phyloP scores from a whole-genome alignment of 2,113 vertebrate species.

The Trogon melanurus region DNA sequence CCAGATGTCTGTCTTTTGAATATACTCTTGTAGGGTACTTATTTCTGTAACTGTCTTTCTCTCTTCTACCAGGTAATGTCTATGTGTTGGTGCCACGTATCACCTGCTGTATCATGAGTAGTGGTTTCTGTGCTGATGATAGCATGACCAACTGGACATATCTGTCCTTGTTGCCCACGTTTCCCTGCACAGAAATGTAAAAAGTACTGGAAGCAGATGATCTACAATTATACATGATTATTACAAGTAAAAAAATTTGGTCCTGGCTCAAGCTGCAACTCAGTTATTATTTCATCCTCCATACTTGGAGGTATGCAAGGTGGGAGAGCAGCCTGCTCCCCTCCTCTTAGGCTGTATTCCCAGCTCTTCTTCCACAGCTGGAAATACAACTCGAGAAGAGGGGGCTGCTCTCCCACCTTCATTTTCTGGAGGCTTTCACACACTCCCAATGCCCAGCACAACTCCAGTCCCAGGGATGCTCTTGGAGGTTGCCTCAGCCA shows the following conservation, averaged over 20 bases:
- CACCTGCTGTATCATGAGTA: background rate
- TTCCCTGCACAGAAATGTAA: background rate
- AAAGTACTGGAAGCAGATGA: background rate
- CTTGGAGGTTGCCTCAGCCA: background rate
- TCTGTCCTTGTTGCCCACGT: background rate
- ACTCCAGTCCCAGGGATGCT: background rate
- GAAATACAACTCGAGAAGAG: background rate
- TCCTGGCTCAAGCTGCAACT: background rate
- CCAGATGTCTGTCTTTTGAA: background rate
- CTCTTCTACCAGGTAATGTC: background rate
- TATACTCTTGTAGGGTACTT: background rate
- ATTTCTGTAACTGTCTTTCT: background rate
- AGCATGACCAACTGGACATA: background rate
- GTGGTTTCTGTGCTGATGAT: background rate
- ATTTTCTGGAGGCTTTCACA: fast-evolving
- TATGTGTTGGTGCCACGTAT: background rate
- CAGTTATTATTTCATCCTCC: background rate
- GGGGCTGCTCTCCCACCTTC: fast-evolving
- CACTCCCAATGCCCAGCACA: background rate
- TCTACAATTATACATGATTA: background rate
- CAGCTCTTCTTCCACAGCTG: background rate
- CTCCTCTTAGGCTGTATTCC: background rate
- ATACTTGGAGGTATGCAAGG: background rate
- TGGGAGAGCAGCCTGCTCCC: background rate
- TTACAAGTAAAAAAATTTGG: background rate